Base-by-base conservation (phyloP, 2,113 vertebrate genomes). In the Epinephelus moara region DNA sequence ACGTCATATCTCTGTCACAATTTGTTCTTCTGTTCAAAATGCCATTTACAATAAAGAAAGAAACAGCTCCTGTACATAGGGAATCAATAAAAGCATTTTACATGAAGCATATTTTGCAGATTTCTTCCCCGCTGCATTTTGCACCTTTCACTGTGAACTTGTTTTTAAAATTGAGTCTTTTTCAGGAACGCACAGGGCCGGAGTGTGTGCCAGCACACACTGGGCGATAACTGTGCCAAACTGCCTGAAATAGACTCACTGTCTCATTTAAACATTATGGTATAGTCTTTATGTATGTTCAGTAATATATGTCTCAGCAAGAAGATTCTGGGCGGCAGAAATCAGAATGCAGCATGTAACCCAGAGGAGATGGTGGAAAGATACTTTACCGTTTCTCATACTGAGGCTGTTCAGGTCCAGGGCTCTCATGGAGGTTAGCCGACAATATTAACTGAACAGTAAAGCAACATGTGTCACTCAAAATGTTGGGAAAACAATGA, bases 21-120 rank as follows among this genome's bases (percentile, higher is more conserved):
- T 81, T 71, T 77, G 42, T 69, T 68, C n/a, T 27, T 68, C 67
- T 42, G 37, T 63, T 83, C 62, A 62, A 56, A 81, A 78, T 82
- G 40, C 27, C 40, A 57, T 77, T 86, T 69, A 21, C 80, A 42
- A 30, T 10, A 42, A 72, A 56, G 21, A 21, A 49, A 57, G 21
- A 21, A 49, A 57, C 50, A 53, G 40, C 33, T 47, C 23, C 30
- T 80, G 30, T 72, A 57, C 30, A 80, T 21, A 30, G 3, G 10
- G 27, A 56, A n/a, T 71, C 40, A 93, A 91, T 91, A 85, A 92
- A 91, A 80, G 69, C 81, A 70, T 78, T 63, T 64, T 59, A 78
- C 47, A 72, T 71, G 0, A 75, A 77, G 79, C 19, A 52, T 14
- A 52, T 14, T 19, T 67, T 40, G 25, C 9, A n/a, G 3, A 60